A percentile compares a stretch with the other conserved stretches of the same genome.
Evolutionary conservation across 2,888 invertebrate species (phyloP).

Genomic region (Phalera bucephala): DNA sequence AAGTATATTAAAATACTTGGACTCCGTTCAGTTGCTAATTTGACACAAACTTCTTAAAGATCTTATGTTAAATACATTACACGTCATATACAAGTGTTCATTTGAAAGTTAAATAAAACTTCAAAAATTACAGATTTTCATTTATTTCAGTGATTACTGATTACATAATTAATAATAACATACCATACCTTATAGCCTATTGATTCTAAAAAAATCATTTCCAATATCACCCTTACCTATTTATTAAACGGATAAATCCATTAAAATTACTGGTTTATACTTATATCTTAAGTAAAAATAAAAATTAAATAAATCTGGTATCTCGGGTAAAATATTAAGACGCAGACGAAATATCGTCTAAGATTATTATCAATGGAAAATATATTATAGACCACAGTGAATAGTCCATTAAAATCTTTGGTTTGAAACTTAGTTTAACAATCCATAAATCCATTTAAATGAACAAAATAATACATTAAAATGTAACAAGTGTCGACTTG

Average conservation of each 20-base stretch:
- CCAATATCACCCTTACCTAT: slow-evolving; percentile 81
- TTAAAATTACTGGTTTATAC: slow-evolving; percentile 68
- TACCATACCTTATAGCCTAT: slow-evolving; percentile 79
- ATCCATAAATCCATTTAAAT: slow-evolving; percentile 21
- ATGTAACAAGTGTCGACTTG: slow-evolving; percentile 23
- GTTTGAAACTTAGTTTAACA: slow-evolving; percentile 37
- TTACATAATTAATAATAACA: slow-evolving; percentile 80
- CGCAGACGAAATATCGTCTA: slow-evolving; percentile 1
- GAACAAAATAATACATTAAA: slow-evolving; percentile 21
- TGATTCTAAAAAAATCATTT: slow-evolving; percentile 83
- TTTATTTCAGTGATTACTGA: slow-evolving; percentile 83
- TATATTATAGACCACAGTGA: background rate
- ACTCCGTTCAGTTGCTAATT: too few species aligned
- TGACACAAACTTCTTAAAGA: too few species aligned
- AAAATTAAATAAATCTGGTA: slow-evolving; percentile 23
- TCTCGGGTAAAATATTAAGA: slow-evolving; percentile 25
- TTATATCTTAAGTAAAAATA: slow-evolving; percentile 34
- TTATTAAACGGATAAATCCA: slow-evolving; percentile 77
- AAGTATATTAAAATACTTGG: too few species aligned
- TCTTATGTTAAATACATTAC: too few species aligned
- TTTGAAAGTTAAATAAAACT: slow-evolving; percentile 47
- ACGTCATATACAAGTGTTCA: too few species aligned
- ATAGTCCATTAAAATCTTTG: slow-evolving; percentile 38
- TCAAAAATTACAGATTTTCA: slow-evolving; percentile 57
- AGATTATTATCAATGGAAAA: background rate